phyloP scores from a whole-genome alignment of 1,140 invertebrate species.

The Hesperophylax magnus region DNA sequence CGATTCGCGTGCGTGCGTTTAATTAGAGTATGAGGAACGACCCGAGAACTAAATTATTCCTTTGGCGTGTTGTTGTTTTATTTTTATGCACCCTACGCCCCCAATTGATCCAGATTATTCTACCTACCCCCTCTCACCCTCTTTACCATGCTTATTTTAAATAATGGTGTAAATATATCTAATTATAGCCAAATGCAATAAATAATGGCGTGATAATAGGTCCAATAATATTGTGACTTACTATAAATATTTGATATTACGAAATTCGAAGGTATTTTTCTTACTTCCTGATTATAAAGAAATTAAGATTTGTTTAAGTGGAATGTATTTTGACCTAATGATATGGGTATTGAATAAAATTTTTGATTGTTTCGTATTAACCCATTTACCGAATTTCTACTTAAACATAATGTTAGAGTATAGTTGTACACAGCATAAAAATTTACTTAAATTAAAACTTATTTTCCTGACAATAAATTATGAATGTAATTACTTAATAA shows the following conservation, averaged over 20 bases:
- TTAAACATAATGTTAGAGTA: background rate
- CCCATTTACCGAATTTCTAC: background rate
- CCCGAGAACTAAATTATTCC: background rate
- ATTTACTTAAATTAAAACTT: too few relatives aligned
- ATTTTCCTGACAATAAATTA: too few relatives aligned
- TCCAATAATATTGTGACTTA: background rate
- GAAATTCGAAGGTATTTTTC: too few relatives aligned
- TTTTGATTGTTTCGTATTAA: background rate
- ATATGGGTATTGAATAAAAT: background rate
- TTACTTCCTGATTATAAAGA: too few relatives aligned
- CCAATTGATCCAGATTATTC: conserved; percentile 11
- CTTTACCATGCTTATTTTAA: background rate
- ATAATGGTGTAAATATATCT: conserved; percentile 26
- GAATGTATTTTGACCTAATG: background rate
- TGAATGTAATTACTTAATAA: too few relatives aligned
- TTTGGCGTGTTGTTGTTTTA: background rate
- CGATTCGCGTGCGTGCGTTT: conserved; percentile 56
- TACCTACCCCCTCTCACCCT: background rate
- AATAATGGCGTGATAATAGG: conserved; percentile 27
- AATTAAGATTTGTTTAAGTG: background rate
- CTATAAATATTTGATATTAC: background rate
- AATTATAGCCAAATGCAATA: conserved; percentile 1
- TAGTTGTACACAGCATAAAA: too few relatives aligned
- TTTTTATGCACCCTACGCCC: conserved; percentile 1
- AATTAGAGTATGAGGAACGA: conserved; percentile 56